Conservation (phyloP, 2,797 vertebrate species). For the Cuniculus paca region DNA sequence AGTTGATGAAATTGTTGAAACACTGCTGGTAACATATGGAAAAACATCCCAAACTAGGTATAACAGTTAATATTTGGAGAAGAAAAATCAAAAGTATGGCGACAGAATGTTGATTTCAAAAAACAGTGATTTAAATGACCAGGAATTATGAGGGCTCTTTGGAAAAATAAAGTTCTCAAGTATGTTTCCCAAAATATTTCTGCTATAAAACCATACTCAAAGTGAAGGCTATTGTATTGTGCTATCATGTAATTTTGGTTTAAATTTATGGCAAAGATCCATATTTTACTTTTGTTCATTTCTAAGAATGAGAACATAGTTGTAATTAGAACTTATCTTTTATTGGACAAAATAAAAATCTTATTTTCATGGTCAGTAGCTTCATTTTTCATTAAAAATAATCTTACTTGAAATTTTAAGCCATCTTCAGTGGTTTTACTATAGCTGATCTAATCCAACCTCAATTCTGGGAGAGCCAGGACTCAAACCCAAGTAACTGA, state of each 20-base stretch:
- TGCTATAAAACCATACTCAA: constrained; percentile 19
- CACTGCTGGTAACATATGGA: background rate
- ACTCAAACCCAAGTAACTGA: background rate
- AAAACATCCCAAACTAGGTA: background rate
- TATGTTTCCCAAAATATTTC: constrained; percentile 38
- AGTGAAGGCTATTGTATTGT: background rate
- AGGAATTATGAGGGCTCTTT: constrained; percentile 1
- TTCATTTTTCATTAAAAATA: constrained; percentile 63
- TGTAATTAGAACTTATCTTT: constrained; percentile 40
- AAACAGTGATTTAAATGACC: constrained; percentile 57
- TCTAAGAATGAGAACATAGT: constrained; percentile 47
- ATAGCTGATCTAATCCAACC: background rate
- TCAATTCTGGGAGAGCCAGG: background rate
- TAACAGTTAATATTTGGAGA: constrained; percentile 46
- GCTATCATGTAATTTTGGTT: constrained; percentile 30
- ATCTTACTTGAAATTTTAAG: constrained; percentile 54
- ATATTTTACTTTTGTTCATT: constrained; percentile 54
- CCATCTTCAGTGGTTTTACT: constrained; percentile 5
- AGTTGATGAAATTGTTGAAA: constrained; percentile 10
- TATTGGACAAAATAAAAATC: background rate
- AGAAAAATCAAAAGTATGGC: constrained; percentile 34
- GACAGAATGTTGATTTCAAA: constrained; percentile 44
- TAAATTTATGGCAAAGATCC: constrained; percentile 51
- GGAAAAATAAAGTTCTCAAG: constrained; percentile 55
- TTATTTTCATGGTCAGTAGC: constrained; percentile 55